Conservation (phyloP, 1,140 invertebrate species). For the Yoshiicerus persimilis region DNA sequence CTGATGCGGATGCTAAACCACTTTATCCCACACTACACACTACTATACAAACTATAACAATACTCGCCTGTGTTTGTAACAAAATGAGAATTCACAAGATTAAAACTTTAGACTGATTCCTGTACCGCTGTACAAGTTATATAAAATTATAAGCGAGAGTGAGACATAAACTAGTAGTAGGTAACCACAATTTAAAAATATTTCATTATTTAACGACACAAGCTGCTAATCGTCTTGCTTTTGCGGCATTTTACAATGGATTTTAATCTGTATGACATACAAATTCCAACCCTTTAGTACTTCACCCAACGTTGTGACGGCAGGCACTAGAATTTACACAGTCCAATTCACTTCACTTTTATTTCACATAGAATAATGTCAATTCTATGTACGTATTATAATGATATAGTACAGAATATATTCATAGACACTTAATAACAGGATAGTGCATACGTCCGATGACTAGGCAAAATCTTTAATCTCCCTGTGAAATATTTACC, state of each 20-base stretch:
- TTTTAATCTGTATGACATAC: neutral
- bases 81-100: neutral
- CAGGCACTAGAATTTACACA: neutral
- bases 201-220: neutral
- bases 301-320: neutral
- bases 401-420: neutral
- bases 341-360: neutral
- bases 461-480: slow-evolving; percentile 10
- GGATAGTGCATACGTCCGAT: neutral
- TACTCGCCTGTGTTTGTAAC: neutral
- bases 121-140: neutral
- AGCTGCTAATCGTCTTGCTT: neutral
- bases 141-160: neutral
- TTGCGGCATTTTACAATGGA: slow-evolving; percentile 1
- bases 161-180: neutral
- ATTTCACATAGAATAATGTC: neutral
- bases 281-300: neutral
- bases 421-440: neutral
- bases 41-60: neutral
- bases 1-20: neutral
- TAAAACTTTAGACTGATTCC: neutral
- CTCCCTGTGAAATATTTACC: slow-evolving; percentile 15
- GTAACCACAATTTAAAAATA: slow-evolving; percentile 5
- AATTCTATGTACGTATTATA: neutral
- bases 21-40: neutral